These are phyloP conservation scores for Hirundo rustica DNA, from an alignment of 2,797 vertebrate genomes.

Conservation along the genomic window DNA sequence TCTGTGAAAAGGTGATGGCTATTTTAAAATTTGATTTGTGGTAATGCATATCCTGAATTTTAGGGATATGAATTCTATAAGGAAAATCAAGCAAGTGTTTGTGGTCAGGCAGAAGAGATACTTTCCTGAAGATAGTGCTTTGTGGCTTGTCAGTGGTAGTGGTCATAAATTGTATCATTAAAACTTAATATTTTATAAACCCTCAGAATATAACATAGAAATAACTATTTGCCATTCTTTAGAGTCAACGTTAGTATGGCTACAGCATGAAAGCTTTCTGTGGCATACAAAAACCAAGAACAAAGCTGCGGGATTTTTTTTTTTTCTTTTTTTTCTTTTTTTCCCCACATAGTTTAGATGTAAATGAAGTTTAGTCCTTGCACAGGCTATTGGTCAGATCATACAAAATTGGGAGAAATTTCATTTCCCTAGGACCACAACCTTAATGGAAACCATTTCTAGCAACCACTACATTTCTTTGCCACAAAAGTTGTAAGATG, in stretches of 20 bases:
- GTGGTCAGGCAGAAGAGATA: neutral
- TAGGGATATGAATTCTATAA: neutral
- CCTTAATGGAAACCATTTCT: neutral
- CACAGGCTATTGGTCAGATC: neutral
- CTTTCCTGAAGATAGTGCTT: neutral
- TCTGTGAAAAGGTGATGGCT: neutral
- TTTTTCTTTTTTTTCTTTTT: neutral
- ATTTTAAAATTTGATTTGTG: neutral
- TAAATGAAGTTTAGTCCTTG: neutral
- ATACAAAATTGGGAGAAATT: neutral
- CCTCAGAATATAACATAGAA: neutral
- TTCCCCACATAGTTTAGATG: neutral
- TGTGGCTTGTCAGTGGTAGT: neutral
- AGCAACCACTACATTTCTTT: neutral
- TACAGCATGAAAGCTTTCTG: neutral
- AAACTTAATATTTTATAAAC: neutral
- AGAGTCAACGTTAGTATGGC: neutral
- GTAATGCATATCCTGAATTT: neutral
- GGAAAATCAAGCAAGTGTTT: neutral
- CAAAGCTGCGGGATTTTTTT: fast-evolving
- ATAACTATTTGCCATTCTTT: neutral
- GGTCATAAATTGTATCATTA: neutral
- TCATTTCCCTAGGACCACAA: neutral
- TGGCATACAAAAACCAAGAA: neutral
- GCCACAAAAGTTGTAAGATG: neutral